Conservation (phyloP, 2,113 vertebrate species). For the Tragulus kanchil region DNA sequence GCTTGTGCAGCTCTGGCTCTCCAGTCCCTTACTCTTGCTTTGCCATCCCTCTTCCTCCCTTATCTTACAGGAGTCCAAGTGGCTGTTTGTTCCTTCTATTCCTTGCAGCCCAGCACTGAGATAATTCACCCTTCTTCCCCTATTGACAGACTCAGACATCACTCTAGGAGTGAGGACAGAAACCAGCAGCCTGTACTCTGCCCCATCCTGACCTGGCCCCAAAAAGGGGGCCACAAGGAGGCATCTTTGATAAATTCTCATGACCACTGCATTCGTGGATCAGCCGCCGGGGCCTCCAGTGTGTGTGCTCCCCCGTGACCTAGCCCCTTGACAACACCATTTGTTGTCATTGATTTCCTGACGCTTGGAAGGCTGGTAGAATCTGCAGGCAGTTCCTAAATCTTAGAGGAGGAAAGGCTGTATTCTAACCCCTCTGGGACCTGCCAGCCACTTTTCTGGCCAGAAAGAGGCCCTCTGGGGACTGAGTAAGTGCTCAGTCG, state of each 20-base stretch:
- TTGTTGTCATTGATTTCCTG: slow-evolving; percentile 44
- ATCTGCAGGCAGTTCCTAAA: slow-evolving; percentile 29
- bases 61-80: slow-evolving; percentile 55
- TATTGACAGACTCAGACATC: slow-evolving; percentile 20
- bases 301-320: neutral
- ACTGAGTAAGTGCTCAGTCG: neutral
- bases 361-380: neutral
- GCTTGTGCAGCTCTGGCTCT: neutral
- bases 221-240: too few species aligned
- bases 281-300: neutral
- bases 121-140: slow-evolving; percentile 34
- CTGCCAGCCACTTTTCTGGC: neutral
- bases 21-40: slow-evolving; percentile 2
- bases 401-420: slow-evolving; percentile 41
- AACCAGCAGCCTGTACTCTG: neutral
- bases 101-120: slow-evolving; percentile 34
- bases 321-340: slow-evolving; percentile 14
- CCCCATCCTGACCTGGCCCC: neutral
- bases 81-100: slow-evolving; percentile 40
- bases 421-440: neutral
- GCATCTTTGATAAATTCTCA: accelerated
- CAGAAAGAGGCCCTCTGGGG: neutral
- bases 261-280: neutral
- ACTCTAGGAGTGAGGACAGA: neutral
- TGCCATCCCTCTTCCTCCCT: neutral